Evolutionary conservation across 2,888 invertebrate genomes (phyloP).

Genomic region (Dryadula phaetusa): DNA sequence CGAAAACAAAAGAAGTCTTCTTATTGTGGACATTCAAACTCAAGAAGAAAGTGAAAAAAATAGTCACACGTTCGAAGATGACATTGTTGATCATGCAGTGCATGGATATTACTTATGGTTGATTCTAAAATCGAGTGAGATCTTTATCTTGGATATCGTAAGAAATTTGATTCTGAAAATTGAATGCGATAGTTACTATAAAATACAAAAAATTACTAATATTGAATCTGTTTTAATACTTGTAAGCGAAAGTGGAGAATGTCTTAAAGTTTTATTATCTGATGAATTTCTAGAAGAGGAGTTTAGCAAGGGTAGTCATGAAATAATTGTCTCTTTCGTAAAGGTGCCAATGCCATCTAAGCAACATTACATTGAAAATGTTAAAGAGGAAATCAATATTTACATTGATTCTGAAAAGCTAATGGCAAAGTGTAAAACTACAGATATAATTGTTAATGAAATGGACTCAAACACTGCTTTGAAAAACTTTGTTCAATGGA

Average conservation of each 20-base stretch:
- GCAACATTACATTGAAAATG: conserved; percentile 25
- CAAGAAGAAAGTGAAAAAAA: conserved; percentile 42
- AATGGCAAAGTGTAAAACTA: conserved; percentile 60
- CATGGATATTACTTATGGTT: conserved; percentile 66
- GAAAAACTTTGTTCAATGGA: conserved; percentile 61
- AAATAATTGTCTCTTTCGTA: conserved; percentile 55
- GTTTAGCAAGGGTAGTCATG: conserved; percentile 51
- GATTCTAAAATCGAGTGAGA: conserved; percentile 60
- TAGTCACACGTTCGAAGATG: conserved; percentile 53
- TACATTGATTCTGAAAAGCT: conserved; percentile 52
- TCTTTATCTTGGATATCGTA: conserved; percentile 59
- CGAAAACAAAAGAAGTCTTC: conserved; percentile 47
- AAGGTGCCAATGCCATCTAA: conserved; percentile 50
- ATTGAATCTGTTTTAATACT: conserved; percentile 55
- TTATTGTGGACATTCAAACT: conserved; percentile 45
- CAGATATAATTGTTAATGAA: conserved; percentile 59
- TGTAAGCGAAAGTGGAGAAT: conserved; percentile 69
- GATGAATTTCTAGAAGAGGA: conserved; percentile 54
- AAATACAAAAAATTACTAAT: conserved; percentile 56
- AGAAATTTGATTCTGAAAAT: conserved; percentile 56
- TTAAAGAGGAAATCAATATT: conserved; percentile 57
- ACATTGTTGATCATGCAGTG: conserved; percentile 58
- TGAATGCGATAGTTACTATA: conserved; percentile 54
- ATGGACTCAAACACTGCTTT: conserved; percentile 50
- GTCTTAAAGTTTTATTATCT: conserved; percentile 53